A percentile compares a stretch with the other conserved stretches of the same genome.
Conservation (phyloP, 2,888 invertebrate species). For the Aleiodes testaceus region DNA sequence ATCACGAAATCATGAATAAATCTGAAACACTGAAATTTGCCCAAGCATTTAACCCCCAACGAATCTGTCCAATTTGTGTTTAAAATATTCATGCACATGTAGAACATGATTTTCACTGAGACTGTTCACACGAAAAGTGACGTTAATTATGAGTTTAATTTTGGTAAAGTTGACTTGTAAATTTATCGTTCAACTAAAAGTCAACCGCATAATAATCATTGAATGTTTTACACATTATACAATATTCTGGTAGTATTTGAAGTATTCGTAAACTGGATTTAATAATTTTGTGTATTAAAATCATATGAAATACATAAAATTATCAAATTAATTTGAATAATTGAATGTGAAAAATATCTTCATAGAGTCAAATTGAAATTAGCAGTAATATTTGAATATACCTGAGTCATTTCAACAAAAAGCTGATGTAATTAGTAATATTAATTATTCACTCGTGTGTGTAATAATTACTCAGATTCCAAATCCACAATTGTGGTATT, state of each 20-base stretch:
- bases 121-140: slow-evolving; percentile 31
- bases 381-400: too few relatives aligned
- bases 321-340: background rate
- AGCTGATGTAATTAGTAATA: background rate
- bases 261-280: background rate
- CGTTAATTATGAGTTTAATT: slow-evolving; percentile 50
- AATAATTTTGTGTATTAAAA: slow-evolving; percentile 12
- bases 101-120: background rate
- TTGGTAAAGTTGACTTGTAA: slow-evolving; percentile 52
- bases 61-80: too few relatives aligned
- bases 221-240: slow-evolving; percentile 14
- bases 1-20: too few relatives aligned
- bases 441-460: background rate
- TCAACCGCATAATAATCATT: slow-evolving; percentile 10
- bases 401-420: too few relatives aligned
- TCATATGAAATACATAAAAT: slow-evolving; percentile 6
- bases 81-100: slow-evolving; percentile 3
- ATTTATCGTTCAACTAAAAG: slow-evolving; percentile 49
- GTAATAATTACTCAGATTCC: slow-evolving; percentile 1
- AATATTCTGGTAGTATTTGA: background rate
- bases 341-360: too few relatives aligned
- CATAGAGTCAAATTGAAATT: too few relatives aligned
- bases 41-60: too few relatives aligned
- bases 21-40: too few relatives aligned
- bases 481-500: slow-evolving; percentile 6